phyloP scores from a whole-genome alignment of 2,797 vertebrate genomes.

The Babyrousa celebensis region DNA sequence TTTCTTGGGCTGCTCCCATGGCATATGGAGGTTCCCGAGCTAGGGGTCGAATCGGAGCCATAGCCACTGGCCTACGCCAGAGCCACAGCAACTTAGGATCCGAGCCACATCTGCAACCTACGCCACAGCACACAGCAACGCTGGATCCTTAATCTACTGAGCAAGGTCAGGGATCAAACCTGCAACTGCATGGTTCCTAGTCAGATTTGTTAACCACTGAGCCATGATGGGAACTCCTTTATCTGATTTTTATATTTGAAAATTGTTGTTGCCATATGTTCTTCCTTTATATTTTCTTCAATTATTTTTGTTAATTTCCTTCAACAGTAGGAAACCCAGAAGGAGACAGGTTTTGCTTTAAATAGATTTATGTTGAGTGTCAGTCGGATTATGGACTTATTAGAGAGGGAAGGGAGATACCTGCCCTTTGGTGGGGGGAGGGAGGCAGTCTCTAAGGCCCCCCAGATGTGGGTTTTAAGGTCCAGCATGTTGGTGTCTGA shows the following conservation, averaged over 20 bases:
- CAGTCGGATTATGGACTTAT: background rate
- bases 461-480: background rate
- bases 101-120: too few species aligned
- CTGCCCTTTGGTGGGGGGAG: background rate
- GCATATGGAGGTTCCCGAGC: too few species aligned
- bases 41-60: too few species aligned
- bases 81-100: too few species aligned
- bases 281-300: constrained; percentile 46
- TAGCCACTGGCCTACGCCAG: too few species aligned
- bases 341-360: constrained; percentile 42
- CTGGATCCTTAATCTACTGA: too few species aligned
- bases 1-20: too few species aligned
- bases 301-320: constrained; percentile 28
- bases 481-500: background rate
- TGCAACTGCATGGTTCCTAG: too few species aligned
- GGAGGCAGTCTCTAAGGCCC: background rate
- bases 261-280: background rate
- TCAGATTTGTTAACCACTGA: too few species aligned
- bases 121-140: too few species aligned
- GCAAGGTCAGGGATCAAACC: too few species aligned
- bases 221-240: background rate
- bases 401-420: background rate
- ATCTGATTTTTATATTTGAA: constrained; percentile 52
- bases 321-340: background rate
- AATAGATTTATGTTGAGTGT: constrained; percentile 31